A percentile compares a stretch with the other conserved stretches of the same genome.
These are phyloP conservation scores for Stenichneumon culpator DNA, from an alignment of 2,888 invertebrate genomes.

Conservation along the genomic window DNA sequence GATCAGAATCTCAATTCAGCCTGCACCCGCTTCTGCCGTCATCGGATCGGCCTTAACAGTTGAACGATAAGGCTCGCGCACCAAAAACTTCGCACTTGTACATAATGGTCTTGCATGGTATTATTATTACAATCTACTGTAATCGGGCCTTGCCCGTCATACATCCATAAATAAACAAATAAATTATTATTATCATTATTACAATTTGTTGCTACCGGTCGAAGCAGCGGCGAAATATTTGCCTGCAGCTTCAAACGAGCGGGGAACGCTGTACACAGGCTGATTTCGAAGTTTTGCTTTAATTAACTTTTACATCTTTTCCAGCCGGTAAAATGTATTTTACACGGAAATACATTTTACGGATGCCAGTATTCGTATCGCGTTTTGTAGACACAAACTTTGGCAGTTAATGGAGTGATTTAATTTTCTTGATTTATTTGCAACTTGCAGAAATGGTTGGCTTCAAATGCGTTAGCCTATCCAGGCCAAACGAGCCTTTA, in stretches of 20 bases:
- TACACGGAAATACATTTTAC: not conserved
- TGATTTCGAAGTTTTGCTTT: not conserved
- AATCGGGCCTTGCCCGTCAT: not conserved
- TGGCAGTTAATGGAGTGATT: not conserved
- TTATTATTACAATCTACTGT: not conserved
- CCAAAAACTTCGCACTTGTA: constrained; percentile 34
- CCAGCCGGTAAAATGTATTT: too few species aligned
- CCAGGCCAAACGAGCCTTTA: not conserved
- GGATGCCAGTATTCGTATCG: not conserved
- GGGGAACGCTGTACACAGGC: not conserved
- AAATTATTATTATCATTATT: not conserved
- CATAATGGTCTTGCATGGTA: constrained; percentile 23
- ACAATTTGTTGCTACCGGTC: not conserved
- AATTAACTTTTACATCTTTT: not conserved
- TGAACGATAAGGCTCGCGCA: constrained; percentile 44
- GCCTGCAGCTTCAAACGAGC: not conserved
- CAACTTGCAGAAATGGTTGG: not conserved
- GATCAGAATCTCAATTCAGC: constrained; percentile 54
- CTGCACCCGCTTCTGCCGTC: not conserved
- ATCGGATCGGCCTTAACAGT: constrained; percentile 3
- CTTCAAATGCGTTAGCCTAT: not conserved
- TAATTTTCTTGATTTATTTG: not conserved
- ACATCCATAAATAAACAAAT: too few species aligned
- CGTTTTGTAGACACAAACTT: not conserved
- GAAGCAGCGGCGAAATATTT: not conserved